Percentiles rank a stretch among this genome's conserved stretches.
Evolutionary conservation across 1,140 invertebrate species (phyloP).

Genomic region (Acromyrmex heyeri): DNA sequence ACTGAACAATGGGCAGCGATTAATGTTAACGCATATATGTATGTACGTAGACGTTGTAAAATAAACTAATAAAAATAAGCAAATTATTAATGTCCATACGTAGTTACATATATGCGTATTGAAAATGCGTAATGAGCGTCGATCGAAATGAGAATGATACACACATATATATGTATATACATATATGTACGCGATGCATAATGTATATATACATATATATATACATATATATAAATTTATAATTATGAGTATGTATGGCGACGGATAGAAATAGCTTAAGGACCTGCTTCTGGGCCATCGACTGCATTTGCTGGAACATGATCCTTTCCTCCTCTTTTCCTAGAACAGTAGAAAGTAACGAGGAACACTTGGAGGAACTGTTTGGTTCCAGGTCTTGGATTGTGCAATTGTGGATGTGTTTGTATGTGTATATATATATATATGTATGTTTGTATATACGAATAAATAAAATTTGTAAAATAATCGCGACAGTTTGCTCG

Average conservation of each 20-base stretch:
- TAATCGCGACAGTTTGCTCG: conserved; percentile 6
- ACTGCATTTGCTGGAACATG: conserved; percentile 98
- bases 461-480: not conserved
- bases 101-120: conserved; percentile 56
- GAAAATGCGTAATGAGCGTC: conserved; percentile 56
- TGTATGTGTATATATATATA: not conserved
- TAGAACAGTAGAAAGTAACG: conserved; percentile 87
- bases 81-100: conserved; percentile 30
- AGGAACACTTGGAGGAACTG: conserved; percentile 77
- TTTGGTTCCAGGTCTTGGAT: conserved; percentile 60
- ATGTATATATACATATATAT: conserved; percentile 67
- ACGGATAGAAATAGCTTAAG: conserved; percentile 87
- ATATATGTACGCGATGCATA: conserved; percentile 54
- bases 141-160: conserved; percentile 53
- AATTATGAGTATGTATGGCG: conserved; percentile 77
- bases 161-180: conserved; percentile 47
- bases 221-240: conserved; percentile 72
- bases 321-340: conserved; percentile 97
- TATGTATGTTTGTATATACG: not conserved
- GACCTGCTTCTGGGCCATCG: conserved; percentile 98
- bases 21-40: conserved; percentile 54
- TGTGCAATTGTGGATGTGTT: conserved; percentile 12
- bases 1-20: conserved; percentile 71
- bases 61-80: conserved; percentile 20
- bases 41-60: conserved; percentile 3